Percentiles rank a stretch among this genome's conserved stretches.
phyloP scores from a whole-genome alignment of 2,888 invertebrate species.

The Asteroscopus sphinx region DNA sequence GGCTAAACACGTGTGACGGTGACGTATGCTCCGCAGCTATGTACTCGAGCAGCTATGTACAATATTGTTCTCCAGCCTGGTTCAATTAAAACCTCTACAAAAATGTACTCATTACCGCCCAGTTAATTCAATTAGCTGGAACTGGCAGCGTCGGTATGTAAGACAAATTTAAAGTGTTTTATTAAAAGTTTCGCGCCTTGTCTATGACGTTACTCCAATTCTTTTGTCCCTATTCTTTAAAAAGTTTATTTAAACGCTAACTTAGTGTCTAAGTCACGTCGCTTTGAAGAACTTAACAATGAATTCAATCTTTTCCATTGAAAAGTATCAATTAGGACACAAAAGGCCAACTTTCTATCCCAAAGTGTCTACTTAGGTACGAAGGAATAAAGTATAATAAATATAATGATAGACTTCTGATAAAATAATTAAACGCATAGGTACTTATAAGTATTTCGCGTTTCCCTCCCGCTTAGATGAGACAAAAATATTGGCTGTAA shows the following conservation, averaged over 20 bases:
- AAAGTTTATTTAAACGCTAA: slow-evolving; percentile 70
- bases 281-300: slow-evolving; percentile 67
- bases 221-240: slow-evolving; percentile 63
- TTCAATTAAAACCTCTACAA: slow-evolving; percentile 47
- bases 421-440: slow-evolving; percentile 52
- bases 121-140: slow-evolving; percentile 54
- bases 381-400: slow-evolving; percentile 48
- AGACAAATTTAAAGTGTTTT: slow-evolving; percentile 69
- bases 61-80: slow-evolving; percentile 23
- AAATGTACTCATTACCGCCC: slow-evolving; percentile 47
- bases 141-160: slow-evolving; percentile 56
- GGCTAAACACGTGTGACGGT: slow-evolving; percentile 33
- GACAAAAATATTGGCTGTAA: slow-evolving; percentile 32
- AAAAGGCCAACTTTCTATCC: slow-evolving; percentile 62
- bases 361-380: slow-evolving; percentile 60
- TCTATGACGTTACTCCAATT: slow-evolving; percentile 64
- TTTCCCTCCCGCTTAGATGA: slow-evolving; percentile 43
- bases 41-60: slow-evolving; percentile 1
- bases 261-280: slow-evolving; percentile 69
- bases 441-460: slow-evolving; percentile 54
- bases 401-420: slow-evolving; percentile 48
- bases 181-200: slow-evolving; percentile 71
- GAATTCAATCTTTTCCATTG: slow-evolving; percentile 69
- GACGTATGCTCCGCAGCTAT: slow-evolving; percentile 11
- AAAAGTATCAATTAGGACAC: slow-evolving; percentile 65